phyloP scores from a whole-genome alignment of 2,888 invertebrate genomes.

The Kryphioiulus occultus region DNA sequence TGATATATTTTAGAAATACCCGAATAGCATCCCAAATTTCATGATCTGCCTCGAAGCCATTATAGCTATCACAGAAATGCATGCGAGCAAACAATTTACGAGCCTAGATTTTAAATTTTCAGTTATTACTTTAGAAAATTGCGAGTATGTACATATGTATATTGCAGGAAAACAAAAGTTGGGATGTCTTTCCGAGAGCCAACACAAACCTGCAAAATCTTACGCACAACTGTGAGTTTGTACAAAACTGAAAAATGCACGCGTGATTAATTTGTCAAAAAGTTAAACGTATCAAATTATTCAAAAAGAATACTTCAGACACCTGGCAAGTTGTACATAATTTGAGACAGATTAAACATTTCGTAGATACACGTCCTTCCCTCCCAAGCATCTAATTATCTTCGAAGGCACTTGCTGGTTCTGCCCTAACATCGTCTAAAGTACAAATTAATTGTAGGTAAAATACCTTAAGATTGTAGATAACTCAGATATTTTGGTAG shows the following conservation, averaged over 20 bases:
- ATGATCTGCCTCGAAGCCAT: too few relatives aligned
- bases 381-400: neutral
- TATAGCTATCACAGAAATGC: too few relatives aligned
- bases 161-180: too few relatives aligned
- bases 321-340: neutral
- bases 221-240: neutral
- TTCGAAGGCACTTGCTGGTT: neutral
- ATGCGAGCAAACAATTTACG: too few relatives aligned
- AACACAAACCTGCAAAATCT: too few relatives aligned
- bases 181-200: too few relatives aligned
- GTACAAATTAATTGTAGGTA: neutral
- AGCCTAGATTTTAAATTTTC: neutral
- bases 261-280: neutral
- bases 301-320: neutral
- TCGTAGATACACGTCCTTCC: neutral
- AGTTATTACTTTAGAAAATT: neutral
- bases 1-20: neutral
- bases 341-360: neutral
- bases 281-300: neutral
- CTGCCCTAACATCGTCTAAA: neutral
- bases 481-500: neutral
- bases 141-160: neutral
- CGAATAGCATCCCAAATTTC: neutral
- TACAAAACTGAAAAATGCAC: neutral
- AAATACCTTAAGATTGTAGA: neutral